Conservation (phyloP, 2,888 invertebrate genomes). For the Mimas tiliae region DNA sequence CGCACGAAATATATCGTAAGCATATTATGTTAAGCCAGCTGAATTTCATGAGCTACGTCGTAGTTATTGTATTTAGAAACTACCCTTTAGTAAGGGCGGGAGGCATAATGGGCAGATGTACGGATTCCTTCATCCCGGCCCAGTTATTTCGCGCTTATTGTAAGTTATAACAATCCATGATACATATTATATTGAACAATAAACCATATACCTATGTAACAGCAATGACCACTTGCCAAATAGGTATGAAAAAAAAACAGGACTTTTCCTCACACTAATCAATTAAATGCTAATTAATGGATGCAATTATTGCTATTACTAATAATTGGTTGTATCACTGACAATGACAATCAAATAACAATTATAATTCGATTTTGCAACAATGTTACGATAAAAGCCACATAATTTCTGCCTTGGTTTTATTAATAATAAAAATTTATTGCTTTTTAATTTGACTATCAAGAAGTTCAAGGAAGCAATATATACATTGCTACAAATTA, state of each 20-base stretch:
- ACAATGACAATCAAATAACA: constrained; percentile 14
- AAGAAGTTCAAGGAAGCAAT: background rate
- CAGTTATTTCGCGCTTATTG: too few species aligned
- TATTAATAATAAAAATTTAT: constrained; percentile 1
- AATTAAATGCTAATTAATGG: constrained; percentile 17
- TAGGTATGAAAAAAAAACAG: constrained; percentile 1
- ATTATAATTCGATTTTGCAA: constrained; percentile 13
- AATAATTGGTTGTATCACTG: constrained; percentile 8
- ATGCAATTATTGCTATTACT: constrained; percentile 3
- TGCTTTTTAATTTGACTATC: background rate
- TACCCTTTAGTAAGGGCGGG: too few species aligned
- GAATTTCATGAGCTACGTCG: too few species aligned
- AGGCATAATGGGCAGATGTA: too few species aligned
- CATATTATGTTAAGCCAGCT: too few species aligned
- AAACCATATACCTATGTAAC: too few species aligned
- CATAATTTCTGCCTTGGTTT: background rate
- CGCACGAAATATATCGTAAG: too few species aligned
- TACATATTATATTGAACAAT: too few species aligned
- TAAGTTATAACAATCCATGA: too few species aligned
- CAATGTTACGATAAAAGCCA: background rate
- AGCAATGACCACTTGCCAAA: background rate
- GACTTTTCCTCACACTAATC: background rate
- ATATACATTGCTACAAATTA: too few species aligned
- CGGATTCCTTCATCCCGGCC: too few species aligned
- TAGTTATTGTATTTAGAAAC: too few species aligned